A percentile compares a stretch with the other conserved stretches of the same genome.
Conservation (phyloP, 1,140 invertebrate species). For the Tetraneura akinire region DNA sequence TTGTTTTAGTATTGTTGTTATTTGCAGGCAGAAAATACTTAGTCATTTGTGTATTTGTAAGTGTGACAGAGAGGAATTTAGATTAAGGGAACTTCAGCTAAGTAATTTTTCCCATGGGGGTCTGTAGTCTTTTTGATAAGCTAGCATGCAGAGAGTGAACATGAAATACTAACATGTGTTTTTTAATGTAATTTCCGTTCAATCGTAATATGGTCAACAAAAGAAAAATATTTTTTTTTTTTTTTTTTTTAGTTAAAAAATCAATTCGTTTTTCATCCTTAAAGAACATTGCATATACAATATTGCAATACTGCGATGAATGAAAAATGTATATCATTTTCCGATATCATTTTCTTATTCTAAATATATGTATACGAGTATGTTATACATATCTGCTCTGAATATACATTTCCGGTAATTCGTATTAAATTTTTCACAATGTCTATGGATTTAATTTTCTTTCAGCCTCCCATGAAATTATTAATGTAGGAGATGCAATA, state of each 20-base stretch:
- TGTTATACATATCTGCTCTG: too few species aligned
- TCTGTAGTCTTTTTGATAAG: constrained; percentile 37
- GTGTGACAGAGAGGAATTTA: not conserved
- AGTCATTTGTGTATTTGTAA: constrained; percentile 4
- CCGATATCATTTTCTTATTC: too few species aligned
- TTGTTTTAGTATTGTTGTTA: constrained; percentile 1
- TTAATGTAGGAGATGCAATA: too few species aligned
- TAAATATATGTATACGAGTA: too few species aligned
- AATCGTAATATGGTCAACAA: not conserved
- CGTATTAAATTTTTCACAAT: too few species aligned
- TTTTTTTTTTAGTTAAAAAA: not conserved
- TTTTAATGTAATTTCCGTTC: not conserved
- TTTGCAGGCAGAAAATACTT: constrained; percentile 16
- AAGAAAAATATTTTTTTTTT: not conserved
- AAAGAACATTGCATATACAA: not conserved
- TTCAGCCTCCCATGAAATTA: too few species aligned
- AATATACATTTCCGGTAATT: too few species aligned
- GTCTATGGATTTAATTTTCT: too few species aligned
- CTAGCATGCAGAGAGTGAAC: not conserved
- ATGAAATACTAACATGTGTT: not conserved
- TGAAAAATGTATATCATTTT: too few species aligned
- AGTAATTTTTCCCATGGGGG: constrained; percentile 44
- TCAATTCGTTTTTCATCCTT: not conserved
- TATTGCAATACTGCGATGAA: too few species aligned
- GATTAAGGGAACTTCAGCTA: constrained; percentile 31